Percentiles rank a stretch among this genome's conserved stretches.
Conservation (phyloP, 2,113 vertebrate genomes). For the Mesocricetus auratus region DNA sequence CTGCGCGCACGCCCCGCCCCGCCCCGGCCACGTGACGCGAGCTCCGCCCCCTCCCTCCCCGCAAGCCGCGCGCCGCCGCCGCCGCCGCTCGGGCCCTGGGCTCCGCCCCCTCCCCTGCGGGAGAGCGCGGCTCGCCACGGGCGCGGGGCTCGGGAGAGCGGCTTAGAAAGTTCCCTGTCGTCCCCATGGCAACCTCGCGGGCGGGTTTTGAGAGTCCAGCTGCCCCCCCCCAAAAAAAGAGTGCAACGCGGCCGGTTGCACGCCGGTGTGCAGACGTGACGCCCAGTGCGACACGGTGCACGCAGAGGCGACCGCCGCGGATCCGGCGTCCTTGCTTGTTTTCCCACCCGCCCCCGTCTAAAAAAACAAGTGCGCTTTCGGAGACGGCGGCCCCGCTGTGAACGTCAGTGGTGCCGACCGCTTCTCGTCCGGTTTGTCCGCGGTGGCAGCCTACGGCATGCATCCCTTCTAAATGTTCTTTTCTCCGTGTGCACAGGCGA, state of each 20-base stretch:
- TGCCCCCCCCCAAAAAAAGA: too few relatives aligned
- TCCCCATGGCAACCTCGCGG: not conserved
- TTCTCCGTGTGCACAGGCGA: not conserved
- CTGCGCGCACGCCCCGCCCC: slow-evolving; percentile 42
- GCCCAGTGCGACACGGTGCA: too few relatives aligned
- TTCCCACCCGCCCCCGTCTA: not conserved
- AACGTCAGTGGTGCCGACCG: not conserved
- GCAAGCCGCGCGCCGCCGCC: not conserved
- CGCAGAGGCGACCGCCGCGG: not conserved
- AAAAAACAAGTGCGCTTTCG: not conserved
- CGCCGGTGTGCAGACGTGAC: not conserved
- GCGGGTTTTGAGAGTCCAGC: not conserved
- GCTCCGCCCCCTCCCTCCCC: not conserved
- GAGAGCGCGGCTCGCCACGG: not conserved
- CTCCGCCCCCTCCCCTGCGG: too few relatives aligned
- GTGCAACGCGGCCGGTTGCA: not conserved
- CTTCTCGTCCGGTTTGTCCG: not conserved
- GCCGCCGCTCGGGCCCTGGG: not conserved
- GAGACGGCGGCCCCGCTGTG: not conserved
- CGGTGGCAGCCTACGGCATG: not conserved
- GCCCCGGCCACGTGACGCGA: slow-evolving; percentile 37
- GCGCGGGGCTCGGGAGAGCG: too few relatives aligned
- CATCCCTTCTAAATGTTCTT: not conserved
- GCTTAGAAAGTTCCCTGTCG: not conserved
- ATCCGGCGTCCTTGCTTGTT: not conserved